Evolutionary conservation across 37 sponge, comb jelly and placozoan genomes (phyloP), one percentile per base, ranked within the genome.

Genomic region (Beroe ovata): DNA sequence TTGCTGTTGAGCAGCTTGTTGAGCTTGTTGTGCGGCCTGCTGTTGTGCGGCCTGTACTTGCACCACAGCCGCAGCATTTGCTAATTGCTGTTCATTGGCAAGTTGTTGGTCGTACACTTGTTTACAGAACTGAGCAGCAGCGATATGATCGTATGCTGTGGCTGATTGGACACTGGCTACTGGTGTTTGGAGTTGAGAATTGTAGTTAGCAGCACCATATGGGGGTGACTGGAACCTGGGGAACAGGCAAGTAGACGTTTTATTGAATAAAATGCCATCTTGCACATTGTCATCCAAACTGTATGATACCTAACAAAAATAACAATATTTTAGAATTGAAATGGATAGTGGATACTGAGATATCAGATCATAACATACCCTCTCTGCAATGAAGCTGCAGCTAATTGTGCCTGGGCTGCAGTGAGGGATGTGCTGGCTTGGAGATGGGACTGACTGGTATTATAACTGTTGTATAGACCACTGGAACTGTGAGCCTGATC

Each of bases 171-270:
- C 54, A 47, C 54, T 47, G 11, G 11, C 54, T 47, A 47, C 54
- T 6, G 54, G 54, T 3, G 63, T 25, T 23, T 25, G 28, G 8
- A 77, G 28, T 14, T 30, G 21, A 54, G 36, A 21, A 36, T 1
- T 36, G 42, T 23, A 21, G 28, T 30, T 77, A 25, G 71, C 71
- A 22, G 84, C 28, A 36, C 54, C 54, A 35, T 77, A 77, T 35
- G 84, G 84, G 0, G 84, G 84, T 20, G 84, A 77, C 38, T 77
- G 84, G 23, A 42, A 77, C 28, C 84, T 77, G 84, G n/a, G n/a
- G n/a, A n/a, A n/a, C n/a, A n/a, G n/a, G n/a, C n/a, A n/a, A n/a
- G n/a, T n/a, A n/a, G n/a, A n/a, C n/a, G n/a, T n/a, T n/a, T n/a
- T n/a, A n/a, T n/a, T n/a, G n/a, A n/a, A n/a, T n/a, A n/a, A n/a